Evolutionary conservation across 2,113 vertebrate species (phyloP), one percentile per base, ranked within the genome.

Genomic region (Syngnathoides biaculeatus): DNA sequence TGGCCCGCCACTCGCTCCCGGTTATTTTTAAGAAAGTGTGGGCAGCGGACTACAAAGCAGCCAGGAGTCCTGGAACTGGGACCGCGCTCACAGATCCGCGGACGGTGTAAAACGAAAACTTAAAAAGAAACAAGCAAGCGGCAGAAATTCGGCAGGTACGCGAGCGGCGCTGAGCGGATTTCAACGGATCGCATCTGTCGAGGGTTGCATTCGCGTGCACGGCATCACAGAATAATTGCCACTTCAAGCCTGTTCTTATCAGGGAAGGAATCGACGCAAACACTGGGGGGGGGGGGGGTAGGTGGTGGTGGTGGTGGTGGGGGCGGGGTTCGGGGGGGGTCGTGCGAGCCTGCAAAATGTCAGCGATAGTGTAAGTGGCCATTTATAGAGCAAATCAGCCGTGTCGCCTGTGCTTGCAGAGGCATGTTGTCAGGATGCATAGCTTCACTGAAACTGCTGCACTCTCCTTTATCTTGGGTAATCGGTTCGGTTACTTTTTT

Each of bases 1-100:
- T 42, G 39, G 59, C 61, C 61, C 27, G 61, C 40, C 40, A 43
- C 24, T 19, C 22, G 22, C 42, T 20, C 1, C 14, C 9, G 10
- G 62, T 64, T 17, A 64, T 30, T 64, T 64, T 47, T 30, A 47
- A 64, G 62, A 64, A 27, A 27, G 17, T 48, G 62, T 64, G 42
- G 62, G 43, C 43, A 30, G 43, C 20, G 39, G 26, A 48, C 42
- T 48, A 27, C 43, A 64, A 10, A 19, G 9, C 26, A 43, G 24
- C 43, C 62, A 9, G 12, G 48, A 48, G 62, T 64, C 26, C 62
- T 30, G 62, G 17, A 48, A 27, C 10, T 15, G 12, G n/a, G n/a
- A n/a, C n/a, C n/a, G 60, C 7, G 30, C 27, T 20, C 11, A n/a
- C 8, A 39, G 30, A 59, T 12, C 40, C 20, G 12, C 35, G 9